Conservation (phyloP, 1,140 invertebrate genomes). For the Mya arenaria region DNA sequence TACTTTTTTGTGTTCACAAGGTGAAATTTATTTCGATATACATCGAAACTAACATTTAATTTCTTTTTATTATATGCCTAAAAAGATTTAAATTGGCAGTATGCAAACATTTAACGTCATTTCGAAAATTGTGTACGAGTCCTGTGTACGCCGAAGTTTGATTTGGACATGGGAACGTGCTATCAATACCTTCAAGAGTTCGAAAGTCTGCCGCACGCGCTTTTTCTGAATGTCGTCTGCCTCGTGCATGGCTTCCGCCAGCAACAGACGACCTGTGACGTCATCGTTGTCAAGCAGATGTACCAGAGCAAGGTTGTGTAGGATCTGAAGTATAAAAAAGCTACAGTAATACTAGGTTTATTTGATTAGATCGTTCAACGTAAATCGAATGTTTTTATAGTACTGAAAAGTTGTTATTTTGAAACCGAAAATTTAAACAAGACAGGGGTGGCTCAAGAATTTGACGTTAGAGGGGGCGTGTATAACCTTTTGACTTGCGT, state of each 20-base stretch:
- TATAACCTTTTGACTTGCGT: neutral
- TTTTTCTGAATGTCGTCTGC: conserved; percentile 7
- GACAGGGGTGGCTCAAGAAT: neutral
- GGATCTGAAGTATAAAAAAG: neutral
- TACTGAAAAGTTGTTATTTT: neutral
- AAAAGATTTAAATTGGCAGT: too few species aligned
- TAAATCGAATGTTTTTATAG: neutral
- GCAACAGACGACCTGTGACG: neutral
- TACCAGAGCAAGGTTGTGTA: conserved; percentile 14
- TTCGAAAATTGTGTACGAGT: too few species aligned
- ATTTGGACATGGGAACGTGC: too few species aligned
- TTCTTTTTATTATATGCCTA: too few species aligned
- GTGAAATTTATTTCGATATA: too few species aligned
- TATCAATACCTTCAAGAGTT: conserved; percentile 17
- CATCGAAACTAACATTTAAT: too few species aligned
- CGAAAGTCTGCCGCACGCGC: neutral
- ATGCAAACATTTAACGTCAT: too few species aligned
- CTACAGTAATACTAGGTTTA: neutral
- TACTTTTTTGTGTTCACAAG: too few species aligned
- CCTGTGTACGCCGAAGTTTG: too few species aligned
- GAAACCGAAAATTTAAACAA: neutral
- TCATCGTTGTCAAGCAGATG: neutral
- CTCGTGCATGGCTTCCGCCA: neutral
- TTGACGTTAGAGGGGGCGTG: neutral
- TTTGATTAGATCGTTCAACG: neutral